phyloP scores from a whole-genome alignment of 2,113 vertebrate species.

The Cinclus cinclus region DNA sequence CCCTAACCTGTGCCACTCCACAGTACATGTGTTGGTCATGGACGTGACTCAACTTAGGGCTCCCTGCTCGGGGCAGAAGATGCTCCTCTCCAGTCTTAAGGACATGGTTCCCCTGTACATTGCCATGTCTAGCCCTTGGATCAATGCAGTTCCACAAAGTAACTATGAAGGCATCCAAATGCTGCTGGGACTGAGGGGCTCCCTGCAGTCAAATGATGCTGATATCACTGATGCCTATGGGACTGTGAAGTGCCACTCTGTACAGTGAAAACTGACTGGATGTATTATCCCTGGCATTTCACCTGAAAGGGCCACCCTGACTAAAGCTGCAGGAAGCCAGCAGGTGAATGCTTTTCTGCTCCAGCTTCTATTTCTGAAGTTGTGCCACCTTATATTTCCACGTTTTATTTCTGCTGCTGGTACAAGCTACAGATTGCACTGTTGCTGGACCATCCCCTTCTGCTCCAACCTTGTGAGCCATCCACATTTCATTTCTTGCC shows the following conservation, averaged over 20 bases:
- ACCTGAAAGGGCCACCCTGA: too few relatives aligned
- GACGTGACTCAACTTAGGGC: not conserved
- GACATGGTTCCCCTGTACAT: not conserved
- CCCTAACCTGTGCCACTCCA: not conserved
- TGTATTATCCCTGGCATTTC: not conserved
- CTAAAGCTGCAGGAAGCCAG: not conserved
- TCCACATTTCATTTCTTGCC: not conserved
- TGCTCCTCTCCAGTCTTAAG: not conserved
- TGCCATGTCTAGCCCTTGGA: not conserved
- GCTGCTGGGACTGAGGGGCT: not conserved
- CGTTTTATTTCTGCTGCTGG: not conserved
- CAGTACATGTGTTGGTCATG: not conserved
- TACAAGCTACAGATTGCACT: not conserved
- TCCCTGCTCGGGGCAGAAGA: not conserved
- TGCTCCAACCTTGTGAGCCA: not conserved
- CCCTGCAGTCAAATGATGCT: not conserved
- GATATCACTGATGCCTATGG: fast-evolving
- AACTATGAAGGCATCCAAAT: not conserved
- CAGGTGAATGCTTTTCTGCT: not conserved
- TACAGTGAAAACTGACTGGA: not conserved
- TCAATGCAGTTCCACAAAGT: not conserved
- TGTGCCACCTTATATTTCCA: not conserved
- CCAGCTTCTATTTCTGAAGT: not conserved
- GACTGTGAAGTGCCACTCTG: not conserved
- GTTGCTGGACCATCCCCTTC: not conserved